Evolutionary conservation across 2,113 vertebrate genomes (phyloP).

Genomic region (Dasyornis broadbenti): DNA sequence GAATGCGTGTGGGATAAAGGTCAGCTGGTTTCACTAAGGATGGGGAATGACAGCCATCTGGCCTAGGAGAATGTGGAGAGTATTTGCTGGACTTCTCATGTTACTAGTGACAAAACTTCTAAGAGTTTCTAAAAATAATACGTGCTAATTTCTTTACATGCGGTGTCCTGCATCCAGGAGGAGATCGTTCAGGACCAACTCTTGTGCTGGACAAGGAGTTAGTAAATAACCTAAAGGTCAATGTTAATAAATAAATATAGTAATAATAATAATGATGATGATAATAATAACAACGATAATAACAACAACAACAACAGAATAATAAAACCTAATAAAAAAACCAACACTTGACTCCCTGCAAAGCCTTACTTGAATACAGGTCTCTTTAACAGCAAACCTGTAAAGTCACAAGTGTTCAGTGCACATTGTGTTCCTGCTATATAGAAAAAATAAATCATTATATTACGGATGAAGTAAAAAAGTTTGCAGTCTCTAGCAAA

Average conservation of each 20-base stretch:
- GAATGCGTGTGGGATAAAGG: not conserved
- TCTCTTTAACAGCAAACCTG: not conserved
- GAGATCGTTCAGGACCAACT: not conserved
- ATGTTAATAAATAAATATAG: not conserved
- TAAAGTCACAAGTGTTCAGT: not conserved
- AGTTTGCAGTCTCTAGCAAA: not conserved
- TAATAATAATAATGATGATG: not conserved
- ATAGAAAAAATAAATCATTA: not conserved
- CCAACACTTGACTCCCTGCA: fast-evolving
- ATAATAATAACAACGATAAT: not conserved
- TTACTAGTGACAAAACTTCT: not conserved
- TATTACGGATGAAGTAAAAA: not conserved
- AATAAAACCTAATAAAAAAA: not conserved
- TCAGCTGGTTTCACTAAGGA: not conserved
- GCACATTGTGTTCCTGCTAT: not conserved
- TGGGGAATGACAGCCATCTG: not conserved
- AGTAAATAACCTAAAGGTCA: not conserved
- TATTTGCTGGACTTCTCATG: not conserved
- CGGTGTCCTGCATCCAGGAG: not conserved
- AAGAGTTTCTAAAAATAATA: conserved; percentile 11
- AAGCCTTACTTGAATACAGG: not conserved
- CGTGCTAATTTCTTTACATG: not conserved
- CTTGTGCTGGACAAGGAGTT: not conserved
- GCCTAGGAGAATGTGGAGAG: not conserved
- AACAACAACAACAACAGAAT: not conserved